These are phyloP conservation scores for Spea hammondii DNA, from an alignment of 2,797 vertebrate species.

Conservation along the genomic window DNA sequence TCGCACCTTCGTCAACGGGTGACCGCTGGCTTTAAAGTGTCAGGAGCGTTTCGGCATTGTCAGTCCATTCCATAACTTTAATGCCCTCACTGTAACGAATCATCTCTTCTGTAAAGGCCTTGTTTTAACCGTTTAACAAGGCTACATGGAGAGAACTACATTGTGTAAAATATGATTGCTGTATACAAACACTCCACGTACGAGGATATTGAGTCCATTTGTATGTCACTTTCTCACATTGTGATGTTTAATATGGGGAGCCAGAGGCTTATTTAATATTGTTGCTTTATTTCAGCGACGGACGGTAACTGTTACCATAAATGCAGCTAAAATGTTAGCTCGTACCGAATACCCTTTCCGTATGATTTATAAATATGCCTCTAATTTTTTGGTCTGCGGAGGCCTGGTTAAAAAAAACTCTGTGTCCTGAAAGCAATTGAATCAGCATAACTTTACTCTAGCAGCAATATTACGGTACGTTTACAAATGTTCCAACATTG, in stretches of 20 bases:
- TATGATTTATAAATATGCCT: neutral
- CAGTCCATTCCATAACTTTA: no score
- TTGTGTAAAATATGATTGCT: no score
- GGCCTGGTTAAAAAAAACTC: neutral
- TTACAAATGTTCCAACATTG: constrained; percentile 8
- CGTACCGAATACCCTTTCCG: neutral
- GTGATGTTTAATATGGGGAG: neutral
- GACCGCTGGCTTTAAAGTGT: no score
- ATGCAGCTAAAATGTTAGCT: neutral
- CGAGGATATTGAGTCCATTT: no score
- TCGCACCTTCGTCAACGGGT: no score
- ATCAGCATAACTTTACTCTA: constrained; percentile 7
- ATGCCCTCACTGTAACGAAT: no score
- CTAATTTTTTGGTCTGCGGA: neutral
- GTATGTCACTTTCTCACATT: neutral
- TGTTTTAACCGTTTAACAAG: no score
- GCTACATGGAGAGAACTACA: no score
- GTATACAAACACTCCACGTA: no score
- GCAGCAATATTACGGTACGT: neutral
- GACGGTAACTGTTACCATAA: neutral
- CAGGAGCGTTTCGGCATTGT: no score
- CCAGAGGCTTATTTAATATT: neutral
- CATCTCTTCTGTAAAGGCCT: no score
- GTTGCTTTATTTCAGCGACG: neutral
- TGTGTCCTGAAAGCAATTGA: constrained; percentile 1